Evolutionary conservation across 2,113 vertebrate species (phyloP).

Genomic region (Bombycilla garrulus): DNA sequence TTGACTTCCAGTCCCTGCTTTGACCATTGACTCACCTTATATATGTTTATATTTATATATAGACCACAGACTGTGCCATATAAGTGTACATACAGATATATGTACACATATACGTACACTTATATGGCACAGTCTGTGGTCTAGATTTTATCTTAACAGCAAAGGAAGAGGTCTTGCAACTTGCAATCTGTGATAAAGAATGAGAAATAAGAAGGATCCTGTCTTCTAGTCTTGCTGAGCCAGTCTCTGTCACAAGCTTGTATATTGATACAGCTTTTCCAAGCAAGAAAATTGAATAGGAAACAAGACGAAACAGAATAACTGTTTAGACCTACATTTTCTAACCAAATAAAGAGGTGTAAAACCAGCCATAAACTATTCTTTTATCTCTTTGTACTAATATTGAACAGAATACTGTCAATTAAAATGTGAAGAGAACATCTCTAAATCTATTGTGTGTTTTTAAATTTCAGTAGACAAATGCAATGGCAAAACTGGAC

Average conservation of each 20-base stretch:
- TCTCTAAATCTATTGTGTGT: neutral
- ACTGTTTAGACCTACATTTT: neutral
- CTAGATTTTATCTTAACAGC: neutral
- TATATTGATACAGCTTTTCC: neutral
- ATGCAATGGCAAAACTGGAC: neutral
- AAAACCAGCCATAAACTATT: neutral
- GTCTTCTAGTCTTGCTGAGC: neutral
- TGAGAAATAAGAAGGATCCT: neutral
- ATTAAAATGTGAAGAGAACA: neutral
- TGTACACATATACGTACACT: neutral
- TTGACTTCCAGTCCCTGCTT: neutral
- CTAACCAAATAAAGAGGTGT: neutral
- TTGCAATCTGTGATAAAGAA: neutral
- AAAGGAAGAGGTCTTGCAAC: neutral
- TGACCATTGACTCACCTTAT: neutral
- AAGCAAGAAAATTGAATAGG: neutral
- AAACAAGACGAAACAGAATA: neutral
- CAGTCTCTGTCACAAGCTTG: neutral
- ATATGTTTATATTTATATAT: accelerated
- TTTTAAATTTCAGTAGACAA: neutral
- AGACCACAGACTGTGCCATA: too few species aligned
- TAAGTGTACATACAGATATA: too few species aligned
- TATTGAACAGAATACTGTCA: neutral
- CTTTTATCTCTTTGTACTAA: neutral
- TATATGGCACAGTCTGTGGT: accelerated